phyloP scores from a whole-genome alignment of 1,140 invertebrate genomes.

The Cryptotermes secundus region DNA sequence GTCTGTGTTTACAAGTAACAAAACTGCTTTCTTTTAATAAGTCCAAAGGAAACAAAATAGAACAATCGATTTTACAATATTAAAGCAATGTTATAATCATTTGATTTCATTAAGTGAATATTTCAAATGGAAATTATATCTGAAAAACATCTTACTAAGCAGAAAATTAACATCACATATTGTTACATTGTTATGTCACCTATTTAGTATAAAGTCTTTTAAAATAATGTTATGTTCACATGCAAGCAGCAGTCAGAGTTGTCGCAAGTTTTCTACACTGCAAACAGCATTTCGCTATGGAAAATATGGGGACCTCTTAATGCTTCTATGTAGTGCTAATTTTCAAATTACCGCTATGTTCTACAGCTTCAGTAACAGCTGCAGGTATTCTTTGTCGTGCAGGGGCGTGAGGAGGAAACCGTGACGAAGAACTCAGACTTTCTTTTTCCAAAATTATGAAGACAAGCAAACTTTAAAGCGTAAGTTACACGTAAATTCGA shows the following conservation, averaged over 20 bases:
- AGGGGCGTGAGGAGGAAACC: neutral
- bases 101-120: too few relatives aligned
- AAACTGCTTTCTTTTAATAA: too few relatives aligned
- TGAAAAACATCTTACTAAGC: too few relatives aligned
- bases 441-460: neutral
- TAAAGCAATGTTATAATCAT: too few relatives aligned
- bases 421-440: neutral
- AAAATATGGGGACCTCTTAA: neutral
- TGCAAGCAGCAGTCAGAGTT: neutral
- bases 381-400: neutral
- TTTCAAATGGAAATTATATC: too few relatives aligned
- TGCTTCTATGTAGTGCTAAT: neutral
- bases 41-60: too few relatives aligned
- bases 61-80: too few relatives aligned
- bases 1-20: too few relatives aligned
- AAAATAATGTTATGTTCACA: neutral
- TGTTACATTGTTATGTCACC: neutral
- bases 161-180: too few relatives aligned
- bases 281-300: conserved; percentile 14
- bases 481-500: too few relatives aligned
- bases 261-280: neutral
- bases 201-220: neutral
- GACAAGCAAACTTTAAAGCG: too few relatives aligned
- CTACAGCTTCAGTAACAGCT: neutral
- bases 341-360: neutral